A percentile compares a stretch with the other conserved stretches of the same genome.
These are phyloP conservation scores for Forficula auricularia DNA, from an alignment of 1,140 invertebrate species.

Conservation along the genomic window DNA sequence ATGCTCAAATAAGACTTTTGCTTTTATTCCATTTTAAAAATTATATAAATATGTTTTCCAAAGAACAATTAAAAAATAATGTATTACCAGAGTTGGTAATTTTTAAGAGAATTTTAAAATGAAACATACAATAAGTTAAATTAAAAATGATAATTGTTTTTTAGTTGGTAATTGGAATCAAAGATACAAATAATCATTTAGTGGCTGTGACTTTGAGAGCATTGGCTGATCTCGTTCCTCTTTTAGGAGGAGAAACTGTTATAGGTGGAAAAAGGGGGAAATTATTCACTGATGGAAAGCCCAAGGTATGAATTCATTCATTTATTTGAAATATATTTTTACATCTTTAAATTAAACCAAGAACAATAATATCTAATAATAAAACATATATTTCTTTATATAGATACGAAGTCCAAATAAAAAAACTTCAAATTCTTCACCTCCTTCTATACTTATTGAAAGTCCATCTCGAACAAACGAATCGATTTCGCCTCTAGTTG, in stretches of 20 bases:
- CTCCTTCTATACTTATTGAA: no score
- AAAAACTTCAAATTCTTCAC: no score
- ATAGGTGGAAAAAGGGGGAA: constrained; percentile 61
- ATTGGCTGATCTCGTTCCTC: constrained; percentile 61
- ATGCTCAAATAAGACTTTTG: constrained; percentile 50
- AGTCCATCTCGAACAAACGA: no score
- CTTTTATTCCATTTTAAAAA: constrained; percentile 51
- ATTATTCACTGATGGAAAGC: constrained; percentile 65
- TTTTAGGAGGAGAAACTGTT: constrained; percentile 59
- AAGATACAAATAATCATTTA: constrained; percentile 59
- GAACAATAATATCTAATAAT: no score
- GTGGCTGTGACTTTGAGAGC: constrained; percentile 59
- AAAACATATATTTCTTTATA: no score
- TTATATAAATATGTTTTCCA: constrained; percentile 47
- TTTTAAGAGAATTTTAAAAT: no score
- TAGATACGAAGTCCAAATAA: no score
- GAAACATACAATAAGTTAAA: no score
- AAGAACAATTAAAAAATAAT: constrained; percentile 44
- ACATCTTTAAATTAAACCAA: no score
- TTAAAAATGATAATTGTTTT: no score
- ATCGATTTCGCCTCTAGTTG: constrained; percentile 1
- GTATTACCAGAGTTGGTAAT: constrained; percentile 50
- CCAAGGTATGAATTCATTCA: constrained; percentile 27
- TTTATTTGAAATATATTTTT: no score
- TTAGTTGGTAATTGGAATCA: constrained; percentile 61